Base-by-base conservation (phyloP, 2,888 invertebrate species). In the Macrophya annulata region DNA sequence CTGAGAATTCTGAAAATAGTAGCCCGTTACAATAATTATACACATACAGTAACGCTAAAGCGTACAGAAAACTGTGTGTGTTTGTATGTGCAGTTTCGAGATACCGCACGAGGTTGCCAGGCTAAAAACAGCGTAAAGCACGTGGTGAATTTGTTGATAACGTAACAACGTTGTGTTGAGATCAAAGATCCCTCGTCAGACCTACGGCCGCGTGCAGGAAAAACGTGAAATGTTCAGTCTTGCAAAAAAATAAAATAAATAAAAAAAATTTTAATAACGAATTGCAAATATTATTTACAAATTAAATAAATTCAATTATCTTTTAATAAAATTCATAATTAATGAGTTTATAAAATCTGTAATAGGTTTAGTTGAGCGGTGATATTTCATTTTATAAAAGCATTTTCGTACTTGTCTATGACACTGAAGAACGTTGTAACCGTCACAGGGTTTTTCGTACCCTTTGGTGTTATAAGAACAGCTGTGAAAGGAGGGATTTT, bases 91-190 rank as follows among this genome's bases (percentile, higher is more conserved):
- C 37, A 77, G 51, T 77, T 77, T 17, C 21, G 15, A 55, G 55
- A 77, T 48, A 62, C 25, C 62, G 31, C 77, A 55, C 55, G 59
- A 62, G 40, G 62, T 81, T 81, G 21, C 81, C 62, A 5, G 81
- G 48, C 62, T 81, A 81, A 81, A 81, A 81, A 43, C 81, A 81
- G 81, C 59, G 51, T 6, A 21, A 81, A 81, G 40, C 81, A 81
- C 81, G 81, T 81, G 81, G 81, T 59, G 81, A 81, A 81, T 62
- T 81, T 81, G 81, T 40, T 62, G 81, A 59, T 77, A 77, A 77
- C 77, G 51, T 55, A 55, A 77, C 77, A 77, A 37, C 77, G 31
- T 43, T 51, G 8, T n/a, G 31, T 77, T 55, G 77, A n/a, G 77
- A 55, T 77, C 55, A 77, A 77, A 55, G 77, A 77, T 55, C 77